These are phyloP conservation scores for Cinara cedri DNA, from an alignment of 2,888 invertebrate genomes.

Conservation along the genomic window DNA sequence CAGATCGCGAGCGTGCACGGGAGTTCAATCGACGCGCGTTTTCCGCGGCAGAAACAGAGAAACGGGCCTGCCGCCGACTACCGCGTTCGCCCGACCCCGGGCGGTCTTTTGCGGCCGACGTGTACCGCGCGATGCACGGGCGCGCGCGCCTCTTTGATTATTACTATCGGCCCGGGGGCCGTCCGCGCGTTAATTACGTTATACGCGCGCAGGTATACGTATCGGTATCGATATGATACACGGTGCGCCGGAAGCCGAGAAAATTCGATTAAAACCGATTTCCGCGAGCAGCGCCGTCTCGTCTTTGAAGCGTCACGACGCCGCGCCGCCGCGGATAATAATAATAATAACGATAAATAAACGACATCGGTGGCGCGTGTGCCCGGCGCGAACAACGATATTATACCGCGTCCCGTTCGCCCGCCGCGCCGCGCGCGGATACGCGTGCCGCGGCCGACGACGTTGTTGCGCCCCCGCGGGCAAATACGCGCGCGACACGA, in stretches of 20 bases:
- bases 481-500: too few relatives aligned
- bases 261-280: slow-evolving; percentile 9
- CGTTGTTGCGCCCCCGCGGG: background rate
- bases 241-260: background rate
- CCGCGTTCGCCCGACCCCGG: background rate
- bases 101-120: background rate
- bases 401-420: background rate
- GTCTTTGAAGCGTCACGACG: slow-evolving; percentile 13
- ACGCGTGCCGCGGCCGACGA: background rate
- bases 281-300: background rate
- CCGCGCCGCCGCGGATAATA: too few relatives aligned
- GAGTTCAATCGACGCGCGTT: background rate
- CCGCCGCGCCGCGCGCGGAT: background rate
- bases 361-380: too few relatives aligned
- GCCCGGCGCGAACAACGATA: too few relatives aligned
- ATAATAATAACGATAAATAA: background rate
- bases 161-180: background rate
- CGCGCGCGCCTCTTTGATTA: background rate
- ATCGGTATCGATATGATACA: too few relatives aligned
- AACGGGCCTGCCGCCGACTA: too few relatives aligned
- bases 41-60: too few relatives aligned
- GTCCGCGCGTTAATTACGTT: background rate
- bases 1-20: background rate
- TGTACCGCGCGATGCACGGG: background rate
- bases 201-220: too few relatives aligned